Percentiles rank a stretch among this genome's conserved stretches.
Conservation (phyloP, 2,113 vertebrate genomes). For the Leucopsar rothschildi region DNA sequence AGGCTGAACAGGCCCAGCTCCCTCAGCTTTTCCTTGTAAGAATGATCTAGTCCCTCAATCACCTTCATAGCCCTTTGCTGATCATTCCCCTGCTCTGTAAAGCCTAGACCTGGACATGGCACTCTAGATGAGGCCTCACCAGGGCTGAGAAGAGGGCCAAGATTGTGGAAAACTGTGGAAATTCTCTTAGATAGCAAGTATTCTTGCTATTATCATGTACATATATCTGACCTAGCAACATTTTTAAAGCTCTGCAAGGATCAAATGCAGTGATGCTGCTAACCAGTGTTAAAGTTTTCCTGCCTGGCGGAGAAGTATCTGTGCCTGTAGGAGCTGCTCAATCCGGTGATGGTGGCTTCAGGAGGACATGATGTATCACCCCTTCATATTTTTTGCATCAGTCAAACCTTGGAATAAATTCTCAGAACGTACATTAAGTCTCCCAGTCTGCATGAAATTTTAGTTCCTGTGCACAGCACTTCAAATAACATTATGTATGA, state of each 20-base stretch:
- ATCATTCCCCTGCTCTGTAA: no score
- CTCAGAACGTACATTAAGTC: background rate
- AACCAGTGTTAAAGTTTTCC: accelerated
- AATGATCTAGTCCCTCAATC: background rate
- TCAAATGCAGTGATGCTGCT: background rate
- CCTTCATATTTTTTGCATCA: background rate
- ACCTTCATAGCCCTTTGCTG: background rate
- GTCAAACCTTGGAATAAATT: background rate
- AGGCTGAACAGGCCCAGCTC: background rate
- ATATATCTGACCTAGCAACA: accelerated
- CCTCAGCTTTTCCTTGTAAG: background rate
- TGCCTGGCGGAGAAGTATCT: accelerated
- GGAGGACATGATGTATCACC: accelerated
- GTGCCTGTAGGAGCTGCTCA: background rate
- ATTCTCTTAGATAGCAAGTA: no score
- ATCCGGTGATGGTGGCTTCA: accelerated
- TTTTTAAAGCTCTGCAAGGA: background rate
- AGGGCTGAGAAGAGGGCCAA: background rate
- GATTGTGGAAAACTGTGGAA: background rate
- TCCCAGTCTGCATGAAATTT: background rate
- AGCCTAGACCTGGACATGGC: background rate
- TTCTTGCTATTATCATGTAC: accelerated
- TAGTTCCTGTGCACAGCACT: background rate
- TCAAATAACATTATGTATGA: background rate
- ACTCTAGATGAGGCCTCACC: background rate